Evolutionary conservation across 2,113 vertebrate genomes (phyloP).

Genomic region (Scortum barcoo): DNA sequence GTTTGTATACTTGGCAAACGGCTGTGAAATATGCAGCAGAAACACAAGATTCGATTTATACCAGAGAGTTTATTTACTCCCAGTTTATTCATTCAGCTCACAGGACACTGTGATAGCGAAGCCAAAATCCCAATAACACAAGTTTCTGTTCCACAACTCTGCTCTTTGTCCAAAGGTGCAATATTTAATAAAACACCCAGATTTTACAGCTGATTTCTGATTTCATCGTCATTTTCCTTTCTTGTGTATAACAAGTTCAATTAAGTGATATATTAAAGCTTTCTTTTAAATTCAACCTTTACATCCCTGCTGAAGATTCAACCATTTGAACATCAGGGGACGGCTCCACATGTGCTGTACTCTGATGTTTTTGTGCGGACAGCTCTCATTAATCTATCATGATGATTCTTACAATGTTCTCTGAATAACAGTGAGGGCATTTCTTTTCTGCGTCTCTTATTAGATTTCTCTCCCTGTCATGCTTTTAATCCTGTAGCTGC

Average conservation of each 20-base stretch:
- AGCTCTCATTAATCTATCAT: not conserved
- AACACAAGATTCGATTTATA: conserved; percentile 22
- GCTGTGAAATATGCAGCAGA: conserved; percentile 15
- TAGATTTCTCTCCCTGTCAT: not conserved
- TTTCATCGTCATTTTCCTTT: not conserved
- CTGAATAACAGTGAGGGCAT: not conserved
- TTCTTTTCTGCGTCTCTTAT: not conserved
- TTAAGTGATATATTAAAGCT: not conserved
- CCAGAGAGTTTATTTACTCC: conserved; percentile 22
- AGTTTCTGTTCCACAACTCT: not conserved
- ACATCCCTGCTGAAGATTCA: not conserved
- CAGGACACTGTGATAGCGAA: not conserved
- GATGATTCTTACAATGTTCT: not conserved
- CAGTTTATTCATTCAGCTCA: conserved; percentile 37
- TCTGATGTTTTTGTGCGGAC: not conserved
- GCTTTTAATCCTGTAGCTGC: too few relatives aligned
- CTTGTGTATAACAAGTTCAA: not conserved
- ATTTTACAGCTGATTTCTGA: not conserved
- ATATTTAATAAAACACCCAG: not conserved
- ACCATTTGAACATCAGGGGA: not conserved
- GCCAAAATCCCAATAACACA: conserved; percentile 7
- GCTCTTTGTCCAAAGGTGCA: not conserved
- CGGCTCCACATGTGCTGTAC: not conserved
- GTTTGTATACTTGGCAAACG: conserved; percentile 53
- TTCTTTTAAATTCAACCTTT: not conserved